Evolutionary conservation across 1,140 invertebrate genomes (phyloP), one percentile per base, ranked within the genome.

Genomic region (Drosophila murphyi): DNA sequence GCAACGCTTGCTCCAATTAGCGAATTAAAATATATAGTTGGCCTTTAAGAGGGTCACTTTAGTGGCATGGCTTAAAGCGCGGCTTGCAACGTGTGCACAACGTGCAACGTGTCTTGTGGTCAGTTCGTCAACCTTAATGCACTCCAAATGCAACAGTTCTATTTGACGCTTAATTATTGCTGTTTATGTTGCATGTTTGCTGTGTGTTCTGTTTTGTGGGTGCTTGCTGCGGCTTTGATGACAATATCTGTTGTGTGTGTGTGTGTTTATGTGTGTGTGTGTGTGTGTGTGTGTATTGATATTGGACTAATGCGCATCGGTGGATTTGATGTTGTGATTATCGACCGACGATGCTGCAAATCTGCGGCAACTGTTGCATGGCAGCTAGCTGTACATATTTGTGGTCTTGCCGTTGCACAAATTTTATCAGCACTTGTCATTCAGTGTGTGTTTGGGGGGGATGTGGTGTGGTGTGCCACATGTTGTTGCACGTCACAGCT

Each of bases 301-400:
- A 63, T 73, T 69, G 77, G 55, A 64, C 50, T 62, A 56, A 70
- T 76, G 78, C 55, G 61, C 64, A 68, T 81, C 78, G 75, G 74
- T 69, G 81, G 65, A 86, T 86, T 85, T 86, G 74, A 81, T 80
- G 59, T 54, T 41, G 29, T 55, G 52, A 45, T 52, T 37, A 31
- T 45, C 32, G 39, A n/a, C 8, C 35, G 45, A 2, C 10, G 47
- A 12, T 45, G 52, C 32, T 50, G 65, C 65, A 50, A 51, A 35
- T 3, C 32, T 52, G 31, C 28, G 47, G 4, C 29, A 43, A 31
- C 32, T 28, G 57, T 31, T 34, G 20, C 35, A n/a, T n/a, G 31
- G 10, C 10, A 0, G 56, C 35, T 12, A 20, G 50, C 3, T 47
- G 62, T 8, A 28, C 29, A 20, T 5, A 43, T 43, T 43, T 43